A percentile compares a stretch with the other conserved stretches of the same genome.
Conservation (phyloP, 37 sponge, comb jelly and placozoan genomes). For the Haliclona indistincta region DNA sequence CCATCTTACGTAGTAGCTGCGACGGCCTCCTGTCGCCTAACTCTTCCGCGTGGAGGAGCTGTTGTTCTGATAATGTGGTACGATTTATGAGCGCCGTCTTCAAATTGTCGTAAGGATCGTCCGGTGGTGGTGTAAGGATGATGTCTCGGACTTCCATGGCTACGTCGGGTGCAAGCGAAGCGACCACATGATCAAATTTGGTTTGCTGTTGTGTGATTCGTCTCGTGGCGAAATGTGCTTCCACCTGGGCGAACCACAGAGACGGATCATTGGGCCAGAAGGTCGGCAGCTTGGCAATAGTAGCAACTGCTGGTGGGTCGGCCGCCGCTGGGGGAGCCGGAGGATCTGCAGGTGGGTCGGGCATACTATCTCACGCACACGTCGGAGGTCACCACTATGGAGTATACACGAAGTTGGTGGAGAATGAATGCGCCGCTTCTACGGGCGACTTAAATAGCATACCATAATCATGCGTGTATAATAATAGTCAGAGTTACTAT, state of each 20-base stretch:
- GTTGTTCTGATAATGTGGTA: constrained; percentile 18
- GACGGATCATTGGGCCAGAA: constrained; percentile 50
- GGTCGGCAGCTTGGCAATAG: constrained; percentile 11
- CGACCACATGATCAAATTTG: constrained; percentile 23
- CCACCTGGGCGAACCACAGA: constrained; percentile 17
- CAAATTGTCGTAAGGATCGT: constrained; percentile 3
- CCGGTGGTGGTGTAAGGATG: constrained; percentile 6
- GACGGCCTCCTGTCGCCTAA: constrained; percentile 16
- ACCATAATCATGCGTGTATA: no score
- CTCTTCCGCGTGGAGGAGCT: constrained; percentile 10
- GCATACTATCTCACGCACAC: no score
- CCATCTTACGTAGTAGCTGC: constrained; percentile 11
- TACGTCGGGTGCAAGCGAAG: constrained; percentile 25
- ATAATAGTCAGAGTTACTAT: no score
- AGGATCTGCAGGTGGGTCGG: no score
- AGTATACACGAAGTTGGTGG: no score
- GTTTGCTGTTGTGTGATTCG: constrained; percentile 3
- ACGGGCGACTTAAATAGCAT: no score
- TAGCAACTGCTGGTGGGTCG: background rate
- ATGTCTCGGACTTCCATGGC: constrained; percentile 39
- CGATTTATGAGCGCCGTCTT: constrained; percentile 6
- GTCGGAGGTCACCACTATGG: no score
- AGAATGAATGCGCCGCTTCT: no score
- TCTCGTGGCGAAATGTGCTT: constrained; percentile 18
- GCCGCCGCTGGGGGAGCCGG: no score